Percentiles rank a stretch among this genome's conserved stretches.
Conservation (phyloP, 1,140 invertebrate species). For the Eurosta solidaginis region DNA sequence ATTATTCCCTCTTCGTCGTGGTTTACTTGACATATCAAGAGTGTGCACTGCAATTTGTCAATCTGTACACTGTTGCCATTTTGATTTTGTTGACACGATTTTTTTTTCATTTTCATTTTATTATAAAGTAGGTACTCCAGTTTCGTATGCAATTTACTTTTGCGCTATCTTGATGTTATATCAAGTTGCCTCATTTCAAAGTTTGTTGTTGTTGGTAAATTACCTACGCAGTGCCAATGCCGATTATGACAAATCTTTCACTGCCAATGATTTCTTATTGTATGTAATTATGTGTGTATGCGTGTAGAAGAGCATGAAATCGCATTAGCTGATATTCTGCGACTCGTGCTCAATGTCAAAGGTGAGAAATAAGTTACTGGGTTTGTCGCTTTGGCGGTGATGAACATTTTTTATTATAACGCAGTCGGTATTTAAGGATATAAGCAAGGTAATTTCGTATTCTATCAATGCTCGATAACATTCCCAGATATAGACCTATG, state of each 20-base stretch:
- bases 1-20: constrained; percentile 20
- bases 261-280: not conserved
- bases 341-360: not conserved
- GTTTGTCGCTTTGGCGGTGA: too few species aligned
- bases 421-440: too few species aligned
- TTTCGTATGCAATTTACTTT: not conserved
- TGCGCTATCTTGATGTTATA: not conserved
- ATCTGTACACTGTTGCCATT: not conserved
- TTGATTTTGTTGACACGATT: constrained; percentile 13
- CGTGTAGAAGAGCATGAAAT: too few species aligned
- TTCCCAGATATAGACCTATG: too few species aligned
- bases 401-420: too few species aligned
- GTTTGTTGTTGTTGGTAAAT: not conserved
- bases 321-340: not conserved
- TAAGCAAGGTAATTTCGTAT: too few species aligned
- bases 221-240: not conserved
- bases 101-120: not conserved
- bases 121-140: not conserved
- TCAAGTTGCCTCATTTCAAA: not conserved
- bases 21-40: constrained; percentile 19
- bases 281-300: too few species aligned
- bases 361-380: not conserved
- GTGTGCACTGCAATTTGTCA: constrained; percentile 25
- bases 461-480: too few species aligned
- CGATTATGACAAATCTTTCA: not conserved